These are phyloP conservation scores for Thunnus maccoyii DNA, from an alignment of 2,113 vertebrate species.

Conservation along the genomic window DNA sequence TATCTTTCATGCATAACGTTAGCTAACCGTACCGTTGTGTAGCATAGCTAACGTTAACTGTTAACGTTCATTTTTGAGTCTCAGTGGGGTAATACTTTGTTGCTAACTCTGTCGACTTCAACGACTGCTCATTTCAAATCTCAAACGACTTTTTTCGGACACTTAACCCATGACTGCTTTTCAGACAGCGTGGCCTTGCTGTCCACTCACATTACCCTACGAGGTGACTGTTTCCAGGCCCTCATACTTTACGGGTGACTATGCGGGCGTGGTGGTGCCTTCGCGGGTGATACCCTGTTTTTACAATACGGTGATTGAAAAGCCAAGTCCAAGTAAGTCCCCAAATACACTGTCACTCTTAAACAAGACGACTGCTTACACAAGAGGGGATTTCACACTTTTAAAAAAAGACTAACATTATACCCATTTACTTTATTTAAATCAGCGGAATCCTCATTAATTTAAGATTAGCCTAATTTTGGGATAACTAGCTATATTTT, in stretches of 20 bases:
- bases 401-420: too few species aligned
- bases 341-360: too few species aligned
- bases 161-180: not conserved
- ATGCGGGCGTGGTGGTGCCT: not conserved
- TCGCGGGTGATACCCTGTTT: rapidly evolving
- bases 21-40: not conserved
- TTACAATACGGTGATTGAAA: not conserved
- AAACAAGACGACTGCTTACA: too few species aligned
- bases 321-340: constrained; percentile 8
- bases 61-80: too few species aligned
- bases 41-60: not conserved
- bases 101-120: too few species aligned
- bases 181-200: not conserved
- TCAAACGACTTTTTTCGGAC: too few species aligned
- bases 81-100: not conserved
- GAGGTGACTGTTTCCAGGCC: rapidly evolving
- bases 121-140: rapidly evolving
- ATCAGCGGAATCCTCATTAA: too few species aligned
- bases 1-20: rapidly evolving
- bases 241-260: rapidly evolving
- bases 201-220: not conserved
- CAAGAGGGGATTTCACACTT: too few species aligned
- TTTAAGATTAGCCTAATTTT: too few species aligned
- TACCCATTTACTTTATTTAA: too few species aligned
- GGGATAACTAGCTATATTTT: too few species aligned